Percentiles rank a stretch among this genome's conserved stretches.
phyloP scores from a whole-genome alignment of 2,888 invertebrate genomes.

The Drosophila flavopinicola region DNA sequence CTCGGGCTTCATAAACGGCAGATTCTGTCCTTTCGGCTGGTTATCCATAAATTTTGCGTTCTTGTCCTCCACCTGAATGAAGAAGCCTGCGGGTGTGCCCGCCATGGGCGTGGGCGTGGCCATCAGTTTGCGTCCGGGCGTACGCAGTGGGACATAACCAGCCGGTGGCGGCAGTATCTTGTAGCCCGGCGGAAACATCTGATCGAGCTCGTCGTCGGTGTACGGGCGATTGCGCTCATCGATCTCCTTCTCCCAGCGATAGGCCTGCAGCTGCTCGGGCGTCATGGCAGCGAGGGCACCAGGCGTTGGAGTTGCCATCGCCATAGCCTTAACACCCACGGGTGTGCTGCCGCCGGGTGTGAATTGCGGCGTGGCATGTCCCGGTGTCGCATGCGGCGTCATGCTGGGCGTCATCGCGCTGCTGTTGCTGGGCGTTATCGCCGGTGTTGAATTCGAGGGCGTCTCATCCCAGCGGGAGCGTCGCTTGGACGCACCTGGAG shows the following conservation, averaged over 20 bases:
- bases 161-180: constrained; percentile 98
- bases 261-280: constrained; percentile 98
- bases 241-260: constrained; percentile 99
- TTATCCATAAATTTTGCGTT: constrained; percentile 95
- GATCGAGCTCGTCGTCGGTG: constrained; percentile 98
- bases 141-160: constrained; percentile 97
- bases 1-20: constrained; percentile 99
- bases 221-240: constrained; percentile 98
- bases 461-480: constrained; percentile 99
- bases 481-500: constrained; percentile 96
- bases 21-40: constrained; percentile 97
- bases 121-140: constrained; percentile 98
- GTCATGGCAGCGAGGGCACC: constrained; percentile 99
- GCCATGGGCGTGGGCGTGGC: constrained; percentile 99
- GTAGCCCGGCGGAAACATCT: constrained; percentile 99
- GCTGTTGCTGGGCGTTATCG: constrained; percentile 87
- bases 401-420: constrained; percentile 88
- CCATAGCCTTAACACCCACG: constrained; percentile 98
- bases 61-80: constrained; percentile 96
- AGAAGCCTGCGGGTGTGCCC: constrained; percentile 96
- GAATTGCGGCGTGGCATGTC: constrained; percentile 88
- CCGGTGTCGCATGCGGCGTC: constrained; percentile 91
- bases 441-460: constrained; percentile 91
- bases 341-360: constrained; percentile 95
- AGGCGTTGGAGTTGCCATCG: constrained; percentile 98